A percentile compares a stretch with the other conserved stretches of the same genome.
These are phyloP conservation scores for Turdus rufiventris DNA, from an alignment of 2,113 vertebrate genomes.

Conservation along the genomic window DNA sequence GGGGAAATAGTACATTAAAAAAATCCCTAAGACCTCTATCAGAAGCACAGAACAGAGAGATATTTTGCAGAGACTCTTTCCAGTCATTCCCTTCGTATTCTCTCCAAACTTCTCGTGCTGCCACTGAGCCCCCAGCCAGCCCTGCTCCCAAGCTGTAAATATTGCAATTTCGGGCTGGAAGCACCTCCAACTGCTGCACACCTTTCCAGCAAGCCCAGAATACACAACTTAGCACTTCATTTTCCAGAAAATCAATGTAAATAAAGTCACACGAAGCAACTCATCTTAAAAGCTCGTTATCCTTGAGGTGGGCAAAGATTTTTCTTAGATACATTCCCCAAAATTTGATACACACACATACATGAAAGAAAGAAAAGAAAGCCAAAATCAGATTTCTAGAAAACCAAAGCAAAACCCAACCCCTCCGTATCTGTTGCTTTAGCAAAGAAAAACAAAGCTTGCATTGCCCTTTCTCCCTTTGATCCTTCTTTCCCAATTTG, in stretches of 20 bases:
- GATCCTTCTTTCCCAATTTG: constrained; percentile 37
- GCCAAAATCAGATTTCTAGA: neutral
- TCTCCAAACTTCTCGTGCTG: neutral
- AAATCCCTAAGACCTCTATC: neutral
- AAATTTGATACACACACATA: neutral
- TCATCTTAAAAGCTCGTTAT: constrained; percentile 36
- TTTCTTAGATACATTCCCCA: neutral
- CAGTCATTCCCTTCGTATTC: neutral
- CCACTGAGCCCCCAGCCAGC: neutral
- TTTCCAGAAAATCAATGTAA: constrained; percentile 68
- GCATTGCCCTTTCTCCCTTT: neutral
- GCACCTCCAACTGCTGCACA: neutral
- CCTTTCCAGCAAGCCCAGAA: constrained; percentile 28
- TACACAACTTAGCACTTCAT: constrained; percentile 55
- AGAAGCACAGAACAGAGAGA: neutral
- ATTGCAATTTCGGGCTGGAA: constrained; percentile 1
- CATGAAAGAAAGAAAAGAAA: neutral
- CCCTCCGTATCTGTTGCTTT: neutral
- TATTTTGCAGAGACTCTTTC: neutral
- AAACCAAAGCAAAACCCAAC: constrained; percentile 42
- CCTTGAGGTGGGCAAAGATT: constrained; percentile 17
- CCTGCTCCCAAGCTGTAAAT: constrained; percentile 15
- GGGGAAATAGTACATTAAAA: neutral
- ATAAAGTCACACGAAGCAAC: constrained; percentile 54
- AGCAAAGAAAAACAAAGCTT: constrained; percentile 35